Evolutionary conservation across 2,797 vertebrate genomes (phyloP).

Genomic region (Luscinia luscinia): DNA sequence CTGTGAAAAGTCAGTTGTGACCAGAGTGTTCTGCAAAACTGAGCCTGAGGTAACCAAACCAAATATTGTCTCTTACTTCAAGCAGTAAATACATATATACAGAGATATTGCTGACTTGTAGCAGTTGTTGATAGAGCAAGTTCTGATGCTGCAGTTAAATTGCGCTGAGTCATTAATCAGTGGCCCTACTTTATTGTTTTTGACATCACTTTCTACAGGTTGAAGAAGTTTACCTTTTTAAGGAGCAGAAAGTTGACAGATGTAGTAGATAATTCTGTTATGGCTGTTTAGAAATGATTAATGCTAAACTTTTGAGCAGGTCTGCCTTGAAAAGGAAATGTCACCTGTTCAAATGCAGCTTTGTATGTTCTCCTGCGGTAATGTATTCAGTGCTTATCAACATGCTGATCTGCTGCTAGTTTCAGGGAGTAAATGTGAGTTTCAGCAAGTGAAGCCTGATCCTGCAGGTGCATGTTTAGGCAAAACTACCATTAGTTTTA

Average conservation of each 20-base stretch:
- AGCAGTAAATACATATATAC: neutral
- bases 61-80: constrained; percentile 53
- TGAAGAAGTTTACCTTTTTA: constrained; percentile 51
- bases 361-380: constrained; percentile 58
- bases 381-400: constrained; percentile 68
- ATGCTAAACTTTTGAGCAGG: constrained; percentile 63
- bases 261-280: constrained; percentile 65
- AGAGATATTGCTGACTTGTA: constrained; percentile 6
- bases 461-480: constrained; percentile 69
- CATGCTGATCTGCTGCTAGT: constrained; percentile 62
- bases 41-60: constrained; percentile 7
- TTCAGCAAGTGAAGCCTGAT: constrained; percentile 62
- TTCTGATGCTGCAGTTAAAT: constrained; percentile 40
- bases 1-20: neutral
- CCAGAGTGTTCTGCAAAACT: neutral
- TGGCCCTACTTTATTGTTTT: constrained; percentile 33
- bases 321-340: constrained; percentile 67
- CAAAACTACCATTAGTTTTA: constrained; percentile 60
- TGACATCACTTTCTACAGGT: constrained; percentile 34
- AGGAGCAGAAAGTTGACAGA: constrained; percentile 60
- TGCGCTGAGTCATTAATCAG: constrained; percentile 53
- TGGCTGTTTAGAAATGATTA: constrained; percentile 70
- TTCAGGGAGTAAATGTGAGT: constrained; percentile 68
- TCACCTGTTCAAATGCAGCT: constrained; percentile 77
- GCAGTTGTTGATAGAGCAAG: constrained; percentile 13